Evolutionary conservation across 2,888 invertebrate species (phyloP).

Genomic region (Drosophila neonasuta): DNA sequence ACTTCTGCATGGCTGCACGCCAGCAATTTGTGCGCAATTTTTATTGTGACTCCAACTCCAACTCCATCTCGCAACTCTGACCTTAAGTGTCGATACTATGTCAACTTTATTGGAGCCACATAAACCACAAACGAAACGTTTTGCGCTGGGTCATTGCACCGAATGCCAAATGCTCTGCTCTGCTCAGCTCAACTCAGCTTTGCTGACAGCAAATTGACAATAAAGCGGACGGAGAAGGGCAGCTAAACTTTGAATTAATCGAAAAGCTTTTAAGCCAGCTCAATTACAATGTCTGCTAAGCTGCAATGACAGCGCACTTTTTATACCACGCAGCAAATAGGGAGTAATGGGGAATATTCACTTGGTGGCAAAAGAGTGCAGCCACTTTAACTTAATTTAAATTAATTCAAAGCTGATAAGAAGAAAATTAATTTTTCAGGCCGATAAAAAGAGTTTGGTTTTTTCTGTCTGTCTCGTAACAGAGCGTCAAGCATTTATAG

Average conservation of each 20-base stretch:
- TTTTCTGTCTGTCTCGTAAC: no score
- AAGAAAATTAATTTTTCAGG: no score
- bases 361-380: no score
- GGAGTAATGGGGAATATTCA: no score
- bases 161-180: conserved; percentile 12
- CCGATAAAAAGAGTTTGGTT: no score
- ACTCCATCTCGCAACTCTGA: neutral
- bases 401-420: no score
- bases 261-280: neutral
- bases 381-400: no score
- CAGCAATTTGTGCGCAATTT: conserved; percentile 29
- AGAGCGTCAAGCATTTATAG: no score
- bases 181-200: no score
- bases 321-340: no score
- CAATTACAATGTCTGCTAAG: neutral
- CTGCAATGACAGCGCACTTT: neutral
- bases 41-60: conserved; percentile 11
- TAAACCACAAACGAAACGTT: neutral
- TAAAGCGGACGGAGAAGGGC: neutral
- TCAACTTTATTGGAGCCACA: conserved; percentile 4
- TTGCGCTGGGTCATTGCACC: neutral
- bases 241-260: neutral
- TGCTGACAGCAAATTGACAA: neutral
- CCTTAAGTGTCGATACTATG: conserved; percentile 4
- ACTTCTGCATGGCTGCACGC: conserved; percentile 38